phyloP scores from a whole-genome alignment of 2,888 invertebrate genomes.

The Eristalis intricaria region DNA sequence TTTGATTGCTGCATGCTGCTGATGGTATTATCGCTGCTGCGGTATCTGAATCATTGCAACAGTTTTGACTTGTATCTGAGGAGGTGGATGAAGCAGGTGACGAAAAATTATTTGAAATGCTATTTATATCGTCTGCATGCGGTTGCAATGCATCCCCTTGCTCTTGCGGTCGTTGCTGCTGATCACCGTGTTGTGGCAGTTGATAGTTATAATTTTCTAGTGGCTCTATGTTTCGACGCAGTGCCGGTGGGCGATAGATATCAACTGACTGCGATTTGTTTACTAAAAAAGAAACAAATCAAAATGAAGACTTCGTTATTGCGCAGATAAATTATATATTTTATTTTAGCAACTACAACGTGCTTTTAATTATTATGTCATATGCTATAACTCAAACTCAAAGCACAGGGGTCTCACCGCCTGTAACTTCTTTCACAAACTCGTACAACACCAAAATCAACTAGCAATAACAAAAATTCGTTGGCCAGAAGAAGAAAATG shows the following conservation, averaged over 20 bases:
- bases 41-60: slow-evolving; percentile 60
- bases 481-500: slow-evolving; percentile 12
- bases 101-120: slow-evolving; percentile 59
- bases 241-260: slow-evolving; percentile 83
- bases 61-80: slow-evolving; percentile 29
- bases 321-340: slow-evolving; percentile 22
- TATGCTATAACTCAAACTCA: slow-evolving; percentile 48
- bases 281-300: slow-evolving; percentile 72
- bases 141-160: slow-evolving; percentile 49
- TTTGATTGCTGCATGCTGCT: slow-evolving; percentile 79
- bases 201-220: slow-evolving; percentile 73
- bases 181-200: slow-evolving; percentile 64
- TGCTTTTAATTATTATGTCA: slow-evolving; percentile 49
- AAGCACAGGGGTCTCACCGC: slow-evolving; percentile 25
- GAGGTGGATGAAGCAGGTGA: slow-evolving; percentile 16
- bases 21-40: slow-evolving; percentile 76
- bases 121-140: slow-evolving; percentile 45
- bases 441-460: slow-evolving; percentile 50
- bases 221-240: slow-evolving; percentile 78
- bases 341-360: slow-evolving; percentile 17
- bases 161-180: slow-evolving; percentile 72
- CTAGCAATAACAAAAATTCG: slow-evolving; percentile 23
- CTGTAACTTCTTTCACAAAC: slow-evolving; percentile 52
- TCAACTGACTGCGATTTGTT: slow-evolving; percentile 80
- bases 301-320: slow-evolving; percentile 20